Base-by-base conservation (phyloP, 2,113 vertebrate species). In the Brachypteracias leptosomus region DNA sequence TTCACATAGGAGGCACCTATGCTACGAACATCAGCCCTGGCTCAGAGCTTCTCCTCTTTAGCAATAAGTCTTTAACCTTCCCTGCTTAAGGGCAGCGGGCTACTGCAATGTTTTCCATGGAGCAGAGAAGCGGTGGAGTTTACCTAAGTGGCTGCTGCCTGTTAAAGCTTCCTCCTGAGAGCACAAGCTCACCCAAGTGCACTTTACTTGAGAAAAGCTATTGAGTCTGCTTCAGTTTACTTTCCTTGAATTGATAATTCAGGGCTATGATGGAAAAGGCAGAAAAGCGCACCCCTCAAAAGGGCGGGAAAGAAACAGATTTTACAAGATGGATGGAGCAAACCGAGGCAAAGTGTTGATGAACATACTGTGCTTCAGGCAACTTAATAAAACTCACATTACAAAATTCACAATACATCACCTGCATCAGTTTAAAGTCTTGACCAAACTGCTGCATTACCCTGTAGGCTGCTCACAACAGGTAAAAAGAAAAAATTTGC, bases 371-470 rank as follows among this genome's bases (percentile, higher is more conserved):
- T 65, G 80, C 88, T 83, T 87, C 4, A 1, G 76, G 90, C 85
- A 89, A 89, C 70, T 87, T 92, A 52, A 74, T 84, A 74, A 91
- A 95, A 91, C 31, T 63, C 68, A 21, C n/a, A 19, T 93, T 61
- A 89, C 67, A 76, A 93, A 94, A 93, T 75, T 84, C 68, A 55
- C 85, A 66, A 36, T 33, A 78, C 93, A 92, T 92, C 29, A 38
- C 40, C 70, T 89, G 73, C 57, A 62, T 36, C 40, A 84, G 52
- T 67, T 84, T 68, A 49, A 94, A 68, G 46, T 49, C 73, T 52
- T 68, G 76, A 76, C 83, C 17, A 71, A 93, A 67, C 72, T 51
- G 22, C 35, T 83, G 24, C 10, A 10, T 80, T 71, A 77, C 20
- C 11, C 47, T 7, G 0, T 1, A 73, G 26, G 29, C 70, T 61